A percentile compares a stretch with the other conserved stretches of the same genome.
Conservation (phyloP, 2,113 vertebrate genomes). For the Platichthys stellatus region DNA sequence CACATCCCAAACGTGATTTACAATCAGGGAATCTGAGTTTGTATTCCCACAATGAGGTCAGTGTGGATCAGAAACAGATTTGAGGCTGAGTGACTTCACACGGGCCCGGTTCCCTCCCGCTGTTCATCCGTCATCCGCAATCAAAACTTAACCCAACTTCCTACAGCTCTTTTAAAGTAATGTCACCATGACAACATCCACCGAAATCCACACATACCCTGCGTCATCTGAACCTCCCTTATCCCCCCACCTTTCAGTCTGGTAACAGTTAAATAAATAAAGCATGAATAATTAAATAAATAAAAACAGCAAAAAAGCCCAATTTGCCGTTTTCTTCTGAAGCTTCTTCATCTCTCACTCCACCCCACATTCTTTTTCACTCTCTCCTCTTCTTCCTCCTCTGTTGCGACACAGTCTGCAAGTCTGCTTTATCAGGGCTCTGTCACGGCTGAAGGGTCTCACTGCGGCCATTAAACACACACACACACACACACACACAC, state of each 20-base stretch:
- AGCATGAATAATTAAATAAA: neutral
- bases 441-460: slow-evolving; percentile 72
- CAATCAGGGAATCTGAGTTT: slow-evolving; percentile 62
- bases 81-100: slow-evolving; percentile 31
- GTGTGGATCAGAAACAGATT: slow-evolving; percentile 71
- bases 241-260: slow-evolving; percentile 7
- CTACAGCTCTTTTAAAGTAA: slow-evolving; percentile 44
- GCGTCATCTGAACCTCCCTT: neutral
- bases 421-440: slow-evolving; percentile 68
- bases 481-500: slow-evolving; percentile 15
- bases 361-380: neutral
- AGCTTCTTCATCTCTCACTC: slow-evolving; percentile 6
- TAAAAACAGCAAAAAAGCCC: neutral
- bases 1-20: slow-evolving; percentile 68
- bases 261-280: neutral
- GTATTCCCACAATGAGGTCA: slow-evolving; percentile 75
- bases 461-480: slow-evolving; percentile 32
- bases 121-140: slow-evolving; percentile 36
- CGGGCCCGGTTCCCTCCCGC: slow-evolving; percentile 29
- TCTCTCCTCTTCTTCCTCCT: slow-evolving; percentile 25
- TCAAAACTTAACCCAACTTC: slow-evolving; percentile 47
- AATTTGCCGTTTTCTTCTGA: slow-evolving; percentile 31
- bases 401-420: slow-evolving; percentile 37
- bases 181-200: slow-evolving; percentile 24
- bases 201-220: slow-evolving; percentile 4